phyloP scores from a whole-genome alignment of 1,140 invertebrate species.

The Battus philenor region DNA sequence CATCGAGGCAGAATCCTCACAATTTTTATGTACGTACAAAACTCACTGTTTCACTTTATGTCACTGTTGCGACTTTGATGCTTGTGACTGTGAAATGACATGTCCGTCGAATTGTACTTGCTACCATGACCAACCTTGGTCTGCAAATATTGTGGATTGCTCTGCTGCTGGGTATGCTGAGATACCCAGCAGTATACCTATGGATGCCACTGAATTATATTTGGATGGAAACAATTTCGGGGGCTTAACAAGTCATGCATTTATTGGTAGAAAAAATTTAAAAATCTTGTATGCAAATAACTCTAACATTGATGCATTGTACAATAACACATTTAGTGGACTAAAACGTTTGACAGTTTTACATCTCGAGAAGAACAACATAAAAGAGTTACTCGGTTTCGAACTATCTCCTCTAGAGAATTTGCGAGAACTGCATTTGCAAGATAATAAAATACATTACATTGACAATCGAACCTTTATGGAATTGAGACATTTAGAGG shows the following conservation, averaged over 20 bases:
- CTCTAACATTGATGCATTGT: slow-evolving; percentile 88
- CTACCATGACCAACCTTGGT: slow-evolving; percentile 96
- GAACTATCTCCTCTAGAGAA: slow-evolving; percentile 89
- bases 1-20: slow-evolving; percentile 88
- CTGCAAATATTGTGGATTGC: slow-evolving; percentile 94
- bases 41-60: slow-evolving; percentile 95
- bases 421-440: slow-evolving; percentile 89
- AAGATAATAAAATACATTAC: slow-evolving; percentile 89
- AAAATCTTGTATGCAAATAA: slow-evolving; percentile 92
- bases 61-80: slow-evolving; percentile 96
- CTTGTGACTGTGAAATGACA: slow-evolving; percentile 96
- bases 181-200: slow-evolving; percentile 91
- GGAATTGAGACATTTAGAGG: slow-evolving; percentile 86
- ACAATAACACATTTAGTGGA: slow-evolving; percentile 94
- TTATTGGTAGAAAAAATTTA: slow-evolving; percentile 92
- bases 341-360: slow-evolving; percentile 85
- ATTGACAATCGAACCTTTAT: slow-evolving; percentile 91
- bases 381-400: slow-evolving; percentile 87
- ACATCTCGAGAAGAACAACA: slow-evolving; percentile 90
- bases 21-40: slow-evolving; percentile 94
- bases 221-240: slow-evolving; percentile 93
- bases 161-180: slow-evolving; percentile 86
- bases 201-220: slow-evolving; percentile 96
- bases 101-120: slow-evolving; percentile 95
- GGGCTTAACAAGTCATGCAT: slow-evolving; percentile 91